Base-by-base conservation (phyloP, 2,888 invertebrate species). In the Agrotis ipsilon region DNA sequence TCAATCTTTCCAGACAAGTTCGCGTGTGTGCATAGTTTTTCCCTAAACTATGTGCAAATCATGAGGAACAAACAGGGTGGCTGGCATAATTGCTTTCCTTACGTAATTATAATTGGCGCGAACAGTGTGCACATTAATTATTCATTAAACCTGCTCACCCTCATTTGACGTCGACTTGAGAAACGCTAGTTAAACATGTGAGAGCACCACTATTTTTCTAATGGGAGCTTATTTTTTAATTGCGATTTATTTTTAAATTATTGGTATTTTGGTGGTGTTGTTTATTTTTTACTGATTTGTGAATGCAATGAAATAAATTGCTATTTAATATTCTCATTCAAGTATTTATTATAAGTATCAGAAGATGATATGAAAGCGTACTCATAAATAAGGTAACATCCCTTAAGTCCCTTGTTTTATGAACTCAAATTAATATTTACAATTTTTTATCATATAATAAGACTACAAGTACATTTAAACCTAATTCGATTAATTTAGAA, bases 91-190 rank as follows among this genome's bases (percentile, higher is more conserved):
- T 92, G 93, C 92, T 94, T 93, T 92, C 91, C 95, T 95, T 94
- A 93, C 92, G 89, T 92, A 89, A 93, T 94, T 93, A 94, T 95
- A 94, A 96, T 95, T 95, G 94, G 94, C 94, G 94, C 85, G 92
- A 90, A 92, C 91, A 91, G 89, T 92, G 92, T 90, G 92, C 86
- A 89, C 93, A 95, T 95, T 95, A 95, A 95, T 95, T 94, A 95
- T 95, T 95, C 95, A 95, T 95, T 94, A 95, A 85, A 84, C 85
- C 81, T 85, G 86, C 86, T 88, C 90, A 89, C 91, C 93, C 94
- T 92, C 94, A 94, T 94, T 94, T 93, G 90, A 83, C 86, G 86
- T 80, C 88, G 91, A 91, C 94, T 94, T 93, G 92, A 94, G 94
- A 92, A 92, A 91, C 92, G 92, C 92, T 92, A 90, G 93, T 92